Conservation (phyloP, 2,888 invertebrate genomes). For the Lomographa bimaculata region DNA sequence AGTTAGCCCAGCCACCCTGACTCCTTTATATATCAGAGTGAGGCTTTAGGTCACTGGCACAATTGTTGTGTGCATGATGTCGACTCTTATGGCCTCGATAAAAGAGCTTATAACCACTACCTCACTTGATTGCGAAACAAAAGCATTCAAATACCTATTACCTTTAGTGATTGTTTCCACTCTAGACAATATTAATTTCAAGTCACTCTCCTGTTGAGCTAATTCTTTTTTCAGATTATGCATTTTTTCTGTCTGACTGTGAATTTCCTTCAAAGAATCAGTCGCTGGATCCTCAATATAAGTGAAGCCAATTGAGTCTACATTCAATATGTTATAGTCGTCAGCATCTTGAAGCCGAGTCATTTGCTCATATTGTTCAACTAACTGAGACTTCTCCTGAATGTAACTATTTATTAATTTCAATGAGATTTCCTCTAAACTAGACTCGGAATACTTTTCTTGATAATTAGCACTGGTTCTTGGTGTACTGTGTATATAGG, state of each 20-base stretch:
- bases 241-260: slow-evolving; percentile 85
- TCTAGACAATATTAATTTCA: slow-evolving; percentile 74
- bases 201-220: slow-evolving; percentile 84
- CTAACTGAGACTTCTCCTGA: slow-evolving; percentile 87
- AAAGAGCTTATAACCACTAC: no score
- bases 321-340: slow-evolving; percentile 76
- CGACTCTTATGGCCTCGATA: no score
- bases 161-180: slow-evolving; percentile 64
- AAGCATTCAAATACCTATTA: no score
- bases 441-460: slow-evolving; percentile 83
- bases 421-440: slow-evolving; percentile 90
- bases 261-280: slow-evolving; percentile 86
- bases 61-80: no score
- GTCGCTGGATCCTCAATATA: slow-evolving; percentile 84
- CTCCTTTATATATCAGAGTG: no score
- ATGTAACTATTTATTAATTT: slow-evolving; percentile 87
- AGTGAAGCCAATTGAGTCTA: slow-evolving; percentile 85
- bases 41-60: no score
- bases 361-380: slow-evolving; percentile 88
- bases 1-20: no score
- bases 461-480: slow-evolving; percentile 82
- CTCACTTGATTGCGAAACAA: no score
- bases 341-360: slow-evolving; percentile 82
- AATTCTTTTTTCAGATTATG: slow-evolving; percentile 85
- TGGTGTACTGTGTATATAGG: slow-evolving; percentile 87